Evolutionary conservation across 2,797 vertebrate species (phyloP).

Genomic region (Gallinago nigripennis): DNA sequence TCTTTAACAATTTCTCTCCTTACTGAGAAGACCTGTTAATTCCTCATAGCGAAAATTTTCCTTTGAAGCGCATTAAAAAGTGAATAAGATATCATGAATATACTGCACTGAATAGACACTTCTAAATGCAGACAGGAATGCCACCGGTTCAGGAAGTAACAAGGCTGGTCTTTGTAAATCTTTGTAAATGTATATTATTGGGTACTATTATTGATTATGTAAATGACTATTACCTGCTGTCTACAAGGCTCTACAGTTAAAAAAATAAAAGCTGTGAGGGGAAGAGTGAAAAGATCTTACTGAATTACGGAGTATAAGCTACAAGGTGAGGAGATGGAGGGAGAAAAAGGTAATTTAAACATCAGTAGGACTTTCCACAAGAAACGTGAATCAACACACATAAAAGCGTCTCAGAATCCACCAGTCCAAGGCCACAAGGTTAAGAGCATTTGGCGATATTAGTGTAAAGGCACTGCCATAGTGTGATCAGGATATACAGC

Average conservation of each 20-base stretch:
- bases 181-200: neutral
- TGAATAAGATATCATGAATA: neutral
- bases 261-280: neutral
- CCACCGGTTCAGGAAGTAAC: neutral
- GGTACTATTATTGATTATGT: neutral
- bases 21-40: neutral
- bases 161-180: neutral
- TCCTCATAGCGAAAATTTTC: neutral
- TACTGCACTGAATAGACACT: neutral
- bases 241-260: neutral
- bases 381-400: neutral
- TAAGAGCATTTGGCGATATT: neutral
- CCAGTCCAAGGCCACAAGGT: neutral
- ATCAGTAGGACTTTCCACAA: neutral
- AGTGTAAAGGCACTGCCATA: neutral
- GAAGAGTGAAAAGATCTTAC: neutral
- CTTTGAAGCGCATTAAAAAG: neutral
- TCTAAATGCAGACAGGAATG: neutral
- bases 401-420: neutral
- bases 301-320: neutral
- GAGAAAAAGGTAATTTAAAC: neutral
- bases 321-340: neutral
- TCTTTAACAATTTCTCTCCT: neutral
- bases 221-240: neutral
- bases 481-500: neutral